Percentiles rank a stretch among this genome's conserved stretches.
These are phyloP conservation scores for Oncorhynchus keta DNA, from an alignment of 2,113 vertebrate species.

Conservation along the genomic window DNA sequence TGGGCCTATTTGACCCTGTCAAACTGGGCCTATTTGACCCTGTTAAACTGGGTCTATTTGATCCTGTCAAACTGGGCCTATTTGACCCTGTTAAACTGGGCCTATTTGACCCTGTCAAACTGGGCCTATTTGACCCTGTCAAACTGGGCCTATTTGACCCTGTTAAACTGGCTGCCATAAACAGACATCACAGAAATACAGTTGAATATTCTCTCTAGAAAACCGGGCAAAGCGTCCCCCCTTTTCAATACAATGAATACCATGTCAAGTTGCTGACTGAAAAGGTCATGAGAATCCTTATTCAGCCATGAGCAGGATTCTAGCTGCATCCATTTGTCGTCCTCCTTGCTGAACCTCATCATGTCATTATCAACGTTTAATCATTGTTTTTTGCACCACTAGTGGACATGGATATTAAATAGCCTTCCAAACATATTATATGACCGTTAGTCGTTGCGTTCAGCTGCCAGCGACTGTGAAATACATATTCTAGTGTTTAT, in stretches of 20 bases:
- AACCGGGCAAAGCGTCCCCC: conserved; percentile 34
- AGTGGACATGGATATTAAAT: conserved; percentile 62
- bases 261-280: conserved; percentile 41
- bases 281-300: conserved; percentile 47
- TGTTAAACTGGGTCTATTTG: conserved; percentile 44
- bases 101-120: no score
- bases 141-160: no score
- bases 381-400: conserved; percentile 58
- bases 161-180: conserved; percentile 67
- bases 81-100: no score
- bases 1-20: conserved; percentile 74
- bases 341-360: conserved; percentile 45
- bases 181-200: conserved; percentile 70
- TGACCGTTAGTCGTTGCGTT: conserved; percentile 55
- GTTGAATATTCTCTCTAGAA: conserved; percentile 51
- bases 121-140: no score
- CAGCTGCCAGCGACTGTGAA: conserved; percentile 57
- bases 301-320: conserved; percentile 50
- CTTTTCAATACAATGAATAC: conserved; percentile 65
- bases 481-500: conserved; percentile 59
- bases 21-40: conserved; percentile 67
- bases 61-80: no score
- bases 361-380: conserved; percentile 59
- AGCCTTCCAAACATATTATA: conserved; percentile 55
- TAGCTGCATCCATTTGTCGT: background rate